phyloP scores from a whole-genome alignment of 2,888 invertebrate species.

The Notocelia uddmanniana region DNA sequence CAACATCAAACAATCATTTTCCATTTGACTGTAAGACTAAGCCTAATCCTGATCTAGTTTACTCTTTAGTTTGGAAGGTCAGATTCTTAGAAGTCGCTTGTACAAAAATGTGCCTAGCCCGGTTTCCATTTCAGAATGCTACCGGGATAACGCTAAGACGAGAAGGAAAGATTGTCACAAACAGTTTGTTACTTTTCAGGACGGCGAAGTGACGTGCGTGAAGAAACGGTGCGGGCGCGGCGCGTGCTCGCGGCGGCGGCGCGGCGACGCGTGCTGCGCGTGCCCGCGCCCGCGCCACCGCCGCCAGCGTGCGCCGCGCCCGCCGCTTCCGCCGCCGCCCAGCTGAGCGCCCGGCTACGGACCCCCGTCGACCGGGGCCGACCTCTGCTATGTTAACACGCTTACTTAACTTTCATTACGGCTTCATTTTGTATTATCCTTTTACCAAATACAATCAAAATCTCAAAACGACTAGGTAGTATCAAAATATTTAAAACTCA shows the following conservation, averaged over 20 bases:
- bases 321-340: slow-evolving; percentile 49
- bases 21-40: too few relatives aligned
- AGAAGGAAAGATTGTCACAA: neutral
- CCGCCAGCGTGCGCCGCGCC: slow-evolving; percentile 71
- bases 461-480: too few relatives aligned
- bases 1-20: too few relatives aligned
- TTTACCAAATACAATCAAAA: too few relatives aligned
- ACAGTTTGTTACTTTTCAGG: slow-evolving; percentile 82
- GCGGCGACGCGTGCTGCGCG: slow-evolving; percentile 87
- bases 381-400: slow-evolving; percentile 25
- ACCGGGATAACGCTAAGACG: neutral
- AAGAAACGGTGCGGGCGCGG: slow-evolving; percentile 92
- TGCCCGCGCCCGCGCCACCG: slow-evolving; percentile 86
- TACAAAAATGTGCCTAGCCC: neutral
- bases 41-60: neutral
- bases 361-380: slow-evolving; percentile 22
- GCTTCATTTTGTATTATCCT: too few relatives aligned
- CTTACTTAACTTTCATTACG: too few relatives aligned
- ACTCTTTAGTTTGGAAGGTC: neutral
- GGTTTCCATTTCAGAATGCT: neutral
- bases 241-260: slow-evolving; percentile 86
- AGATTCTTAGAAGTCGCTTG: neutral
- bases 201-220: slow-evolving; percentile 92
- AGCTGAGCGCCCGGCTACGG: slow-evolving; percentile 61
- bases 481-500: too few relatives aligned